Base-by-base conservation (phyloP, 2,888 invertebrate genomes). In the Drosophila rubida region DNA sequence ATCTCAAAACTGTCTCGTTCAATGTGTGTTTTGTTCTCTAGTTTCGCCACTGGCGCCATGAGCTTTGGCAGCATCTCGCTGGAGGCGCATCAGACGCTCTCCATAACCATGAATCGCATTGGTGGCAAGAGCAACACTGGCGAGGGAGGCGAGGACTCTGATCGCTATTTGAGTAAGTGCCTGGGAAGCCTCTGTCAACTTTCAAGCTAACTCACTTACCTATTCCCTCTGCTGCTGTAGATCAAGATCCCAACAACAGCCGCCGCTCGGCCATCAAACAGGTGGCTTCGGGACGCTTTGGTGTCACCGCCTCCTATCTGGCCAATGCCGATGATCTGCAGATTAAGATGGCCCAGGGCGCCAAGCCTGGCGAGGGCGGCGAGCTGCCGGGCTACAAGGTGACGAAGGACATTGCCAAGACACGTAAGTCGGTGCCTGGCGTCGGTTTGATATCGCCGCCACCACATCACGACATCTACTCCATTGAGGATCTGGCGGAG, bases 321-420 rank as follows among this genome's bases (percentile, higher is more conserved):
- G 98, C 99, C 7, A 97, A 99, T 92, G 97, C 99, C 0, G 99
- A 99, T 92, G 99, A 99, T 92, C 92, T 99, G 77, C 99, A 99
- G 93, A 99, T 99, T 90, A 99, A 99, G 93, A 99, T 99, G 99
- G 99, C 99, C 6, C 98, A 99, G 93, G 99, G 99, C 1, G 99
- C 99, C 58, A 99, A 99, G 91, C 99, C 99, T 0, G 99, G 99
- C 0, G 99, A 99, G 93, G 99, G 99, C 19, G 99, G 99, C 2
- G 99, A 99, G 92, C 92, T 99, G 60, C 99, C 99, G 0, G 99
- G 94, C 5, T 95, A 95, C 88, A 95, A 98, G 95, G 98, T 99
- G 25, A 97, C 98, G 0, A 95, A 96, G 80, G 98, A 97, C 77
- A 99, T 99, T 87, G 99, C 99, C 0, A 94, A 95, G 86, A 98